phyloP scores from a whole-genome alignment of 2,797 vertebrate species.

The Lagocephalus sceleratus region DNA sequence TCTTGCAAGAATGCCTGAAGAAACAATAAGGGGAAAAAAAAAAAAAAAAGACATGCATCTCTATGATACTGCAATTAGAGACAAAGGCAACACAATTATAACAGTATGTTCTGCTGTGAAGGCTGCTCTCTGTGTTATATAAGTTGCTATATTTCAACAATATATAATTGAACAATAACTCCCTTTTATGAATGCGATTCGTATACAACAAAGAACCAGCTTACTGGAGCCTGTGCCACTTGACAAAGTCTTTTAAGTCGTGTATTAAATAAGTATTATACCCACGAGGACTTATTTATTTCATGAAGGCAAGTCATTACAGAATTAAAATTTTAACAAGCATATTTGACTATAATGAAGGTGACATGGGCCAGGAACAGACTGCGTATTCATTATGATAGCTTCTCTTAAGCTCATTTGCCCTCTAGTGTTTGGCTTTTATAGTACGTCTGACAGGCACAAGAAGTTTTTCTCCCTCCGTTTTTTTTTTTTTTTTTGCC shows the following conservation, averaged over 20 bases:
- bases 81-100: too few relatives aligned
- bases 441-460: constrained; percentile 26
- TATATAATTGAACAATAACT: too few relatives aligned
- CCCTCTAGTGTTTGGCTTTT: constrained; percentile 64
- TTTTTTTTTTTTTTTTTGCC: constrained; percentile 8
- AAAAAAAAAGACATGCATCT: neutral
- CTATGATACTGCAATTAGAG: neutral
- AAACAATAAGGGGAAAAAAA: neutral
- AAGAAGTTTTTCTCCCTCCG: neutral
- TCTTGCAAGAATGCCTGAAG: constrained; percentile 85
- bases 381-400: neutral
- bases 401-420: constrained; percentile 56
- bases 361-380: constrained; percentile 8
- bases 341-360: constrained; percentile 28
- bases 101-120: too few relatives aligned
- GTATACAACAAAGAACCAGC: too few relatives aligned
- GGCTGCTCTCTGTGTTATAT: too few relatives aligned
- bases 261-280: constrained; percentile 31
- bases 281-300: too few relatives aligned
- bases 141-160: too few relatives aligned
- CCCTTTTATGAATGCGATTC: too few relatives aligned
- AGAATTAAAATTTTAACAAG: constrained; percentile 30
- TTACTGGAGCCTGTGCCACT: too few relatives aligned
- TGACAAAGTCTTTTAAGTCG: constrained; percentile 44
- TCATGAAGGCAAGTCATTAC: constrained; percentile 30